Base-by-base conservation (phyloP, 2,113 vertebrate species). In the Burhinus bistriatus region DNA sequence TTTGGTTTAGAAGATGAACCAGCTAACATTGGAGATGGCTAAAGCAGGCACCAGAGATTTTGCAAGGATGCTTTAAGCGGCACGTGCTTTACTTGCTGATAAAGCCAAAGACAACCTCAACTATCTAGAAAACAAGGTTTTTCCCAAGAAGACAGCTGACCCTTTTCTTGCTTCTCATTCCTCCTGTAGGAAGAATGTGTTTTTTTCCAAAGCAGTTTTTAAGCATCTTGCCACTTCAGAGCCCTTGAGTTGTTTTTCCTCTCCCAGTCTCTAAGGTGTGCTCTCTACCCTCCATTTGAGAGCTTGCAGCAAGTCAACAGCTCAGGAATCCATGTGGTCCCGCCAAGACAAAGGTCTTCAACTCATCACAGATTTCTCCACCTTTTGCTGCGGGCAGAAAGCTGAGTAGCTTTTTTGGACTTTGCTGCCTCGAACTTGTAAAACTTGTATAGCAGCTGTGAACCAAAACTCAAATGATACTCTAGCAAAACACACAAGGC, bases 311-410 rank as follows among this genome's bases (percentile, higher is more conserved):
- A 58, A 91, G 45, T 83, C 93, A 96, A 65, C 81, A 94, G 73
- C 90, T 96, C 95, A 81, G 93, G 93, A 96, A 95, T 96, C 81
- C 55, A 9, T 36, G 13, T 71, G 87, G 90, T 84, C 69, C 90
- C 94, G 95, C 92, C 92, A 93, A 94, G 87, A 70, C 72, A 54
- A 62, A 93, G 65, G 94, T 89, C 94, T 93, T 89, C 81, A 77
- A 2, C 69, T 81, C 84, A 27, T 70, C 55, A 4, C 27, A 42
- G 57, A 14, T 85, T 87, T 96, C 92, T 93, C 90, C 92, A 85
- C 92, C 88, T 94, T 75, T 76, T 32, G 87, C 95, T 26, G 2
- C 15, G 1, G 85, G 92, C 90, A 79, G 82, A 79, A 62, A 68
- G 57, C 90, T 92, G 62, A 66, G 75, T 14, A 89, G 32, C 13